Base-by-base conservation (phyloP, 2,888 invertebrate species). In the Raillietiella orientalis region DNA sequence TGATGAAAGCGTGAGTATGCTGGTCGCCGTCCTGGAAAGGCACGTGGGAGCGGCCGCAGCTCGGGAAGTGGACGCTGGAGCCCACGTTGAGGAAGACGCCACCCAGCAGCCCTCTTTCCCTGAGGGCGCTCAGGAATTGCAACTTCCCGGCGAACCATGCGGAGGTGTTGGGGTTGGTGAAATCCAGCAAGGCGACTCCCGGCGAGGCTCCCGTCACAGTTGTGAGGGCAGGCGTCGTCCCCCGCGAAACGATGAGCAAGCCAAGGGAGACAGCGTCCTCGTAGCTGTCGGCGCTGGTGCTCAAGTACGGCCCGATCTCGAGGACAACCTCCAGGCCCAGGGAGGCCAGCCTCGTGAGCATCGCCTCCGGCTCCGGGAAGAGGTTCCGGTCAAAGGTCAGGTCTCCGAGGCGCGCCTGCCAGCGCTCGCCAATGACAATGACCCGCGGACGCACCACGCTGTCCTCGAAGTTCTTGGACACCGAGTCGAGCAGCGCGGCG, bases 231-330 rank as follows among this genome's bases (percentile, higher is more conserved):
- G 36, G 35, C 14, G 32, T 24, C 14, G 36, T 34, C 16, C 62
- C 62, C 12, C 71, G 53, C 39, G 75, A 74, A n/a, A 64, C 65
- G 21, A 75, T 61, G 3, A 77, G 45, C n/a, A 74, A 41, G 28
- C 64, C 55, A 28, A 61, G 61, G 26, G 59, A 55, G 2, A 77
- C 69, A 1, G 72, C 66, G 36, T 71, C 65, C 27, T 62, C 62
- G 40, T 79, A 82, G 37, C 67, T 72, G 2, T 50, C 49, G 33
- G 79, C 75, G 37, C 75, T 72, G 0, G 75, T 72, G 26, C 45
- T 43, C 16, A 82, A 65, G 41, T 74, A 84, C 0, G 84, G 82
- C 39, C 79, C 77, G 0, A 82, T 59, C n/a, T 74, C 67, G 34
- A 84, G 62, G 0, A 69, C 70, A 9, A 84, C 65, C 38, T 70